Evolutionary conservation across 2,113 vertebrate genomes (phyloP).

Genomic region (Ptyas mucosa): DNA sequence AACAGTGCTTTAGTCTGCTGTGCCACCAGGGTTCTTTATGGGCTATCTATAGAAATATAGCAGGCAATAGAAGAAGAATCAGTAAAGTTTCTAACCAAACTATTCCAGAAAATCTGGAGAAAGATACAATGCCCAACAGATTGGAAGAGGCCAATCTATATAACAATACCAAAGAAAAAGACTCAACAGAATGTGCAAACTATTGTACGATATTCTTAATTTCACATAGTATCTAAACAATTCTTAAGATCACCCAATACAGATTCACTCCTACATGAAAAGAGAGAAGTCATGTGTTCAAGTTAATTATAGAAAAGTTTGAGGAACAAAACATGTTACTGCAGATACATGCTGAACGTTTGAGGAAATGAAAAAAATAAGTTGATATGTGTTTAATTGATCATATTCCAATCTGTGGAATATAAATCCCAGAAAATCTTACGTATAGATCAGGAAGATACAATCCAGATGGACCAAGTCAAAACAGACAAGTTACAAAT

Average conservation of each 20-base stretch:
- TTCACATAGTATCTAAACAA: background rate
- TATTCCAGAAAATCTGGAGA: background rate
- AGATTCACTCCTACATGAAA: background rate
- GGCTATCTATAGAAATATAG: background rate
- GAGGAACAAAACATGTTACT: background rate
- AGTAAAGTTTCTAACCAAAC: background rate
- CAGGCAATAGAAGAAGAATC: background rate
- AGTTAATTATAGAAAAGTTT: background rate
- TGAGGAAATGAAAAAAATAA: background rate
- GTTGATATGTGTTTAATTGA: background rate
- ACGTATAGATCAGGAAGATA: background rate
- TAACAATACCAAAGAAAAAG: background rate
- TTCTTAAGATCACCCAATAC: background rate
- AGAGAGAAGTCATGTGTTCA: background rate
- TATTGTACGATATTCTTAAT: background rate
- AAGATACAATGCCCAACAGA: background rate
- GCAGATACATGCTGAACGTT: background rate
- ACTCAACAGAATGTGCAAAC: background rate
- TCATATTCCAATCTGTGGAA: background rate
- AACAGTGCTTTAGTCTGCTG: too few species aligned
- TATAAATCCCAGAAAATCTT: background rate
- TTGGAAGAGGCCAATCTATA: background rate
- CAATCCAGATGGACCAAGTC: background rate
- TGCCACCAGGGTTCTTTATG: too few species aligned
- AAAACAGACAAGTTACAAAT: background rate